Evolutionary conservation across 2,888 invertebrate genomes (phyloP), one percentile per base, ranked within the genome.

Genomic region (Tortricodes alternella): DNA sequence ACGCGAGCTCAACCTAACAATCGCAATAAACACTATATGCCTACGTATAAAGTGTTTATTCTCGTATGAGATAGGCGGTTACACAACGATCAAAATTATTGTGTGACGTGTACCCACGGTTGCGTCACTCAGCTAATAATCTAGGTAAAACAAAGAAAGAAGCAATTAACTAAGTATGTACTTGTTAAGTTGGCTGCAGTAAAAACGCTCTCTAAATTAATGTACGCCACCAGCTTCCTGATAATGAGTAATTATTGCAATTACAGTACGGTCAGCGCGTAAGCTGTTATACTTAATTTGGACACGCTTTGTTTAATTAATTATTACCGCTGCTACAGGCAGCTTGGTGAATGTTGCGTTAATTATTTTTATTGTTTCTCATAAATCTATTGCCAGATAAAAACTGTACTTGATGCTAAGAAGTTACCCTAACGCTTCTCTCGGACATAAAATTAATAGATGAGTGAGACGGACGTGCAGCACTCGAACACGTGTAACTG

Each of bases 221-320:
- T 79, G 80, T 78, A 74, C 77, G 72, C 76, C 71, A 72, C 76
- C 73, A 73, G 78, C 87, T 89, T 89, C 88, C 87, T 88, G 78
- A 85, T 89, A 86, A 87, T 84, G 76, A 85, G 78, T 84, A 81
- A 88, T 89, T 87, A 87, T 82, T 77, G 78, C 83, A 88, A 88
- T 88, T 85, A 84, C 64, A 63, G 83, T 85, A 89, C 78, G 74
- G 84, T 80, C 78, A 73, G 81, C 75, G 68, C 65, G 68, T 69
- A 65, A 77, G 67, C 67, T 69, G 70, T 70, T 64, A 63, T 66
- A 71, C 71, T 73, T 69, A 66, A 73, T 72, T 66, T 63, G 60
- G 61, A 63, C 62, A 62, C 62, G 67, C 65, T 68, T 69, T 71
- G 72, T 73, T 68, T 73, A 73, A 71, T 78, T 76, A 68, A 58